Conservation (phyloP, 2,888 invertebrate species). For the Xestia ashworthii region DNA sequence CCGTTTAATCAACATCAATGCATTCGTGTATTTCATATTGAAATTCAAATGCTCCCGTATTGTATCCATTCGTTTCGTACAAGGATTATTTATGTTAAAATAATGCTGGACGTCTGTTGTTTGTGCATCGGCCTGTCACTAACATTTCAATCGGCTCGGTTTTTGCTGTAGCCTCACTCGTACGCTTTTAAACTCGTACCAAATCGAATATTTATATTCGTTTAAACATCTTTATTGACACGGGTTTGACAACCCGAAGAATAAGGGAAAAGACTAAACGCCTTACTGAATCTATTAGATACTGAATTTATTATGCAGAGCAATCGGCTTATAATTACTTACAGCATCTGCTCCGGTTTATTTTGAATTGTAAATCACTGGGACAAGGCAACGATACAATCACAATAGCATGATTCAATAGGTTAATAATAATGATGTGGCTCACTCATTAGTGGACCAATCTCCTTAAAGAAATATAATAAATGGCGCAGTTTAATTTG, state of each 20-base stretch:
- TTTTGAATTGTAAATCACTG: slow-evolving; percentile 50
- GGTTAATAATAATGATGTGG: slow-evolving; percentile 73
- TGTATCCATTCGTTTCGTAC: slow-evolving; percentile 88
- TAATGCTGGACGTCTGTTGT: slow-evolving; percentile 88
- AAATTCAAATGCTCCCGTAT: slow-evolving; percentile 88
- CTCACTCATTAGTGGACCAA: slow-evolving; percentile 83
- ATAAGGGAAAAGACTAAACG: slow-evolving; percentile 79
- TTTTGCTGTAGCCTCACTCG: slow-evolving; percentile 85
- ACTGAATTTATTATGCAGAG: slow-evolving; percentile 25
- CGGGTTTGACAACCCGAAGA: slow-evolving; percentile 83
- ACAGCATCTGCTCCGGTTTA: slow-evolving; percentile 27
- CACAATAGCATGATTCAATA: slow-evolving; percentile 64
- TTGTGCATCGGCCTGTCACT: slow-evolving; percentile 89
- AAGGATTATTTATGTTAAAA: slow-evolving; percentile 90
- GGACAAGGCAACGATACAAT: slow-evolving; percentile 55
- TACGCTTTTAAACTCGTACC: slow-evolving; percentile 78
- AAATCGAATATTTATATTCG: slow-evolving; percentile 88
- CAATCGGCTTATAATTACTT: slow-evolving; percentile 51
- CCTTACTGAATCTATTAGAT: slow-evolving; percentile 75
- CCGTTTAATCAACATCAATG: slow-evolving; percentile 84
- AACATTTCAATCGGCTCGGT: slow-evolving; percentile 88
- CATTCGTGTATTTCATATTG: slow-evolving; percentile 85
- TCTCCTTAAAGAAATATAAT: slow-evolving; percentile 87
- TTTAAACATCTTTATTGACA: slow-evolving; percentile 90
- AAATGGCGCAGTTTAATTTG: slow-evolving; percentile 90